Base-by-base conservation (phyloP, 2,113 vertebrate genomes). In the Cyrtonyx montezumae region DNA sequence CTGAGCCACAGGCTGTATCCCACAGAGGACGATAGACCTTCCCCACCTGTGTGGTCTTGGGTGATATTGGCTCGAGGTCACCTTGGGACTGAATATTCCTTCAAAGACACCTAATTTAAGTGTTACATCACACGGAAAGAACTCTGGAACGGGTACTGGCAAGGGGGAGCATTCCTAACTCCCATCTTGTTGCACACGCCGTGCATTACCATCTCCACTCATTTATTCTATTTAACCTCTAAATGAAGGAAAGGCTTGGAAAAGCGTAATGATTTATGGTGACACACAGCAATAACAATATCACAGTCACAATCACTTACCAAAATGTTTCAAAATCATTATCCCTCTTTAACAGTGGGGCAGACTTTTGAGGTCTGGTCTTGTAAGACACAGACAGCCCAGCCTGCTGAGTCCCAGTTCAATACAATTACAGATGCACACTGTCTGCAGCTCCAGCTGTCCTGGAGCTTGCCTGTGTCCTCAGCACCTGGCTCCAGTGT, bases 211-310 rank as follows among this genome's bases (percentile, higher is more conserved):
- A 37, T 55, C 66, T 71, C 19, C 36, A 36, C 13, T 79, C 46
- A 26, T 86, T 84, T 80, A 22, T 84, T 81, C 46, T 79, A 5
- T 92, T 94, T 95, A 93, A 63, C 22, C 18, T 75, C 65, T 55
- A 74, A 77, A 36, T 51, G 34, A 90, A 51, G 36, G 78, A 15
- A 65, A 65, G 23, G 23, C 61, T 86, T 80, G 43, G 62, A 61
- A 90, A 91, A 81, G 36, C 9, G 5, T 20, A 21, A 19, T 88
- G 85, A 93, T 91, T 90, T 86, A 81, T 91, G 69, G 43, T 88
- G 90, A 71, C 36, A 74, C 1, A 4, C 11, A 79, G 73, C 69
- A 91, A 48, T 51, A 90, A 71, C 83, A 81, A 8, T 5, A 86
- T 71, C 69, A 56, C 61, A 92, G 80, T 88, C 80, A 67, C 61